These are phyloP conservation scores for Diacarnus erythraeanus DNA, from an alignment of 37 sponge, comb jelly and placozoan genomes.

Conservation along the genomic window DNA sequence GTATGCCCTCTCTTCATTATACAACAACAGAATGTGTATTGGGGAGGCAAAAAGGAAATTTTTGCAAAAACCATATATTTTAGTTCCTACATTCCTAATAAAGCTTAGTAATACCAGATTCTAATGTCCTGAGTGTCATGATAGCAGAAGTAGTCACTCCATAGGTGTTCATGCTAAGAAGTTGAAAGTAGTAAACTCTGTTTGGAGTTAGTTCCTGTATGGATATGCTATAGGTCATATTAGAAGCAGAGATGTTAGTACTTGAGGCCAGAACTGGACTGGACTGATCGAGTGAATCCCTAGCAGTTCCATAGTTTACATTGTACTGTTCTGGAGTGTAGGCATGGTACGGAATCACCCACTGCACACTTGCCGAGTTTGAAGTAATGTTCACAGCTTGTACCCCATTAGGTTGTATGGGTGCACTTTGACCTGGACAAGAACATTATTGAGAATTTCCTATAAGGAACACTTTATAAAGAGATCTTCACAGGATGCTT, in stretches of 20 bases:
- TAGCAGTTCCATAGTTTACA: conserved; percentile 16
- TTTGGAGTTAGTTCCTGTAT: conserved; percentile 2
- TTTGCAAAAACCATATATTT: no score
- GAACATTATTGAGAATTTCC: no score
- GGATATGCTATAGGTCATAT: not conserved
- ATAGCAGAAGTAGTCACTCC: not conserved
- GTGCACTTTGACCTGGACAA: conserved; percentile 1
- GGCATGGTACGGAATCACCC: conserved; percentile 5
- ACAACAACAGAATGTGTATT: no score
- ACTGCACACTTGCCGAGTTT: conserved; percentile 12
- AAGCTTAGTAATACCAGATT: conserved; percentile 7
- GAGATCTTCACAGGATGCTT: no score
- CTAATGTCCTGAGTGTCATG: conserved; percentile 6
- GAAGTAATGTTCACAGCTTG: not conserved
- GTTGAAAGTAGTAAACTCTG: conserved; percentile 28
- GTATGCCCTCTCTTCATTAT: no score
- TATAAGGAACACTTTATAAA: no score
- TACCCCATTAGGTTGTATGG: conserved; percentile 8
- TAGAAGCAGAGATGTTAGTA: conserved; percentile 11
- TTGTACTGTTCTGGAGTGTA: conserved; percentile 30
- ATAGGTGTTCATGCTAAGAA: not conserved
- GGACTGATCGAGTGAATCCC: not conserved
- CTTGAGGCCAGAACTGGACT: not conserved
- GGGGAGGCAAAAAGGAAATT: no score
- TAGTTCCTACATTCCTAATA: no score